Conservation (phyloP, 2,113 vertebrate species). For the Indicator indicator region DNA sequence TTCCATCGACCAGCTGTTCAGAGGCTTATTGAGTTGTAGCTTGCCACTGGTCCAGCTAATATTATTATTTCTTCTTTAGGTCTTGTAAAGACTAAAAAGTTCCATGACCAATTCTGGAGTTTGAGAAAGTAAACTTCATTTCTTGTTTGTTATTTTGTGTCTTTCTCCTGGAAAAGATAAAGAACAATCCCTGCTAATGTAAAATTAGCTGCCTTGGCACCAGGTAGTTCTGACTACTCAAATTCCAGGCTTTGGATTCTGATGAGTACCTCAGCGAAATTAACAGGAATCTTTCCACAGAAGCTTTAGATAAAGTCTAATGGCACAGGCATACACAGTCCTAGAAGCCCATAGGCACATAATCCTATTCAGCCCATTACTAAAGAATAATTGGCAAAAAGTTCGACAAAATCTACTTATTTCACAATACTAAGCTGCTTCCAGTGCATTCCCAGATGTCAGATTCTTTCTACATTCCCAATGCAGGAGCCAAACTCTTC, state of each 20-base stretch:
- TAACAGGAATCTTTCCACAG: not conserved
- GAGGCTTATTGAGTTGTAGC: not conserved
- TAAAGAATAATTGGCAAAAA: not conserved
- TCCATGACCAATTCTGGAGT: not conserved
- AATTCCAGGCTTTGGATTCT: not conserved
- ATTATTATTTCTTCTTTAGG: not conserved
- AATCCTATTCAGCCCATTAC: not conserved
- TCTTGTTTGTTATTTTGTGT: not conserved
- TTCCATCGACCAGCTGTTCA: not conserved
- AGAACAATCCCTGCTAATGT: not conserved
- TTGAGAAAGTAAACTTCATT: not conserved
- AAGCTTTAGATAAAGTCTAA: not conserved
- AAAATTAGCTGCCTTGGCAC: not conserved
- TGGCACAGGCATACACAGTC: not conserved
- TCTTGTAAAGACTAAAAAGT: not conserved
- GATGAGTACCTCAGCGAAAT: not conserved
- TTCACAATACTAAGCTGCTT: constrained; percentile 17
- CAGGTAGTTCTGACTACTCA: not conserved
- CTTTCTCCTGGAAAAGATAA: not conserved
- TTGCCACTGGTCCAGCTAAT: not conserved
- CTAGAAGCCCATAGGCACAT: not conserved
- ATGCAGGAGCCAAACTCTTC: constrained; percentile 24
- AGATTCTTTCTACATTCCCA: not conserved
- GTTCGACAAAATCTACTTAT: not conserved
- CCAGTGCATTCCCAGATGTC: constrained; percentile 11